Base-by-base conservation (phyloP, 1,140 invertebrate species). In the Heliconius melpomene region DNA sequence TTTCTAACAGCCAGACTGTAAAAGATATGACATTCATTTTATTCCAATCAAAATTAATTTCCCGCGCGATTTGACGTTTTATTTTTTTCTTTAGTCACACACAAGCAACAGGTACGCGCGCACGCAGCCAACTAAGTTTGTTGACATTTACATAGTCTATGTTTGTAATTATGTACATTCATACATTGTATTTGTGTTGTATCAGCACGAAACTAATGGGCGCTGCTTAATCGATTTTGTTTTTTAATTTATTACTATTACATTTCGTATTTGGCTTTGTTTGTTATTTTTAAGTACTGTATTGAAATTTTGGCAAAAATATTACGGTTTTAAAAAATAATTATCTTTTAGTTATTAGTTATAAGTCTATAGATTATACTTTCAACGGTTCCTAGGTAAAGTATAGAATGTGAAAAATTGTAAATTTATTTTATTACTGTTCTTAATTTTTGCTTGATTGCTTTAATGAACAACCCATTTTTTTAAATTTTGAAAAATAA, bases 1-100 rank as follows among this genome's bases (percentile, higher is more conserved):
- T 90, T 80, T 94, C 92, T 77, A 94, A 83, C 7, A 88, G 85
- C 91, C 90, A 93, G 57, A 94, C 84, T n/a, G 85, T 85, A 11
- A 90, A 77, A 52, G 92, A 94, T 72, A 94, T 89, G 9, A 91
- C 40, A 84, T 93, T 94, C 92, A 94, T 94, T 32, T 29, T 70
- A n/a, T 77, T 38, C 20, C 7, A 38, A 71, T 66, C 9, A 66
- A 60, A 66, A 29, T 66, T n/a, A 26, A 3, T 60, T 66, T 77
- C 26, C 23, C 36, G 78, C 80, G 74, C 66, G 50, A 32, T 32
- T 72, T 46, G 40, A 46, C 16, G 71, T 82, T 82, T 75, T 11
- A 23, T 26, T 78, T 36, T 81, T 70, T 74, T 36, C 71, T 57
- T 75, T 52, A n/a, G 7, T 20, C 7, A n/a, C 57, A 75, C 76